phyloP scores from a whole-genome alignment of 37 sponge, comb jelly and placozoan genomes.

The Halichondria panicea region DNA sequence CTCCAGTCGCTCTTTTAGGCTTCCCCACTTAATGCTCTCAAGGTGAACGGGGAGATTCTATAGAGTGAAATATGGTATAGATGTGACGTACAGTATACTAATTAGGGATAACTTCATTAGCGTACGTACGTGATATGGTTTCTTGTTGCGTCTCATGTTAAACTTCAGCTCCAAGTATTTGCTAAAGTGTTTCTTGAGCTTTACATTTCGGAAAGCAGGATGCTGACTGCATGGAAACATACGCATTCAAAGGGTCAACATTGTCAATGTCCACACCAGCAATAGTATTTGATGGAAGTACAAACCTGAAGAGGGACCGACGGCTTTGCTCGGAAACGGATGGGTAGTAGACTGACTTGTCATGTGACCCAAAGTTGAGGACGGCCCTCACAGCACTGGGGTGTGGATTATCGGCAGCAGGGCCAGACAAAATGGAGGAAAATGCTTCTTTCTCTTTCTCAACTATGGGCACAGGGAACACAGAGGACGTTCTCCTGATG shows the following conservation, averaged over 20 bases:
- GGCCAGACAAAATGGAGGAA: constrained; percentile 16
- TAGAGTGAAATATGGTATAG: no score
- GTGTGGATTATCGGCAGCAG: constrained; percentile 53
- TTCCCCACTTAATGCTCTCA: constrained; percentile 43
- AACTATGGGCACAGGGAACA: no score
- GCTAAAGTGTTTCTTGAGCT: constrained; percentile 5
- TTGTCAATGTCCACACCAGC: not conserved
- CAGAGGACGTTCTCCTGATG: no score
- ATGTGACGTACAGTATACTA: not conserved
- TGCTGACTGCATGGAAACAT: constrained; percentile 7
- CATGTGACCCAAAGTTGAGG: constrained; percentile 22
- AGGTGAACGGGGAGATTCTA: constrained; percentile 53
- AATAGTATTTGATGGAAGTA: not conserved
- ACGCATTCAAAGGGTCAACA: not conserved
- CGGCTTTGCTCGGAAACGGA: constrained; percentile 19
- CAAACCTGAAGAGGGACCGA: not conserved
- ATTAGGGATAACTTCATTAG: no score
- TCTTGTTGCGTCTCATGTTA: not conserved
- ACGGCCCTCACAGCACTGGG: constrained; percentile 30
- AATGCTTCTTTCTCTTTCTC: not conserved
- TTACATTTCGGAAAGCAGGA: not conserved
- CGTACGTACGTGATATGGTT: constrained; percentile 8
- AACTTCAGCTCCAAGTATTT: not conserved
- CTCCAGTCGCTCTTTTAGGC: constrained; percentile 7
- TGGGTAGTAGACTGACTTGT: constrained; percentile 52